Evolutionary conservation across 30 jellyfish, hydroid and myxozoan species (phyloP).

Genomic region (Pelagia noctiluca): DNA sequence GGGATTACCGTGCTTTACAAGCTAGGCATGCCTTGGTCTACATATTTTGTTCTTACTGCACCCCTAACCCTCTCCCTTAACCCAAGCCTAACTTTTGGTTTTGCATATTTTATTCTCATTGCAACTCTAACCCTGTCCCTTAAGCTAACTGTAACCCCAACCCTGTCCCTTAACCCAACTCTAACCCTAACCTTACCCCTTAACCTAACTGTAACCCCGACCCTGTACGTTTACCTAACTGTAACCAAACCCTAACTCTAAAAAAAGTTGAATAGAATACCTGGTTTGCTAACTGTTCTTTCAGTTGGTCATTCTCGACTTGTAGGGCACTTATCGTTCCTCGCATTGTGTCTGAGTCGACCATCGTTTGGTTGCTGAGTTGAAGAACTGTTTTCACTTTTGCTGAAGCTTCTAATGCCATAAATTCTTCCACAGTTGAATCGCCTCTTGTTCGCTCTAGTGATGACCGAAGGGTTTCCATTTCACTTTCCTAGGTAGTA

Average conservation of each 20-base stretch:
- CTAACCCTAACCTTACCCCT: not conserved
- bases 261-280: not conserved
- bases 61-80: not conserved
- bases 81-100: not conserved
- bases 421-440: slow-evolving; percentile 64
- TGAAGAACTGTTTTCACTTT: slow-evolving; percentile 54
- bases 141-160: not conserved
- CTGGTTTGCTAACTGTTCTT: slow-evolving; percentile 34
- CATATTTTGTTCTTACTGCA: no score
- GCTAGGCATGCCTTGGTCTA: not conserved
- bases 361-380: slow-evolving; percentile 73
- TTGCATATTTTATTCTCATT: no score
- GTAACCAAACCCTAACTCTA: not conserved
- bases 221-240: not conserved
- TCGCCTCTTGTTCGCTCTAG: slow-evolving; percentile 43
- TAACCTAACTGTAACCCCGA: not conserved
- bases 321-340: slow-evolving; percentile 41
- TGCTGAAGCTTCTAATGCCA: slow-evolving; percentile 72
- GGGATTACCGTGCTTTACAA: not conserved
- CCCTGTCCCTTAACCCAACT: not conserved
- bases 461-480: slow-evolving; percentile 27
- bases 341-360: slow-evolving; percentile 67
- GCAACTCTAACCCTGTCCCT: not conserved
- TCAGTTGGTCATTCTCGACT: slow-evolving; percentile 47
- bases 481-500: slow-evolving; percentile 54